Evolutionary conservation across 2,888 invertebrate species (phyloP).

Genomic region (Notodonta ziczac): DNA sequence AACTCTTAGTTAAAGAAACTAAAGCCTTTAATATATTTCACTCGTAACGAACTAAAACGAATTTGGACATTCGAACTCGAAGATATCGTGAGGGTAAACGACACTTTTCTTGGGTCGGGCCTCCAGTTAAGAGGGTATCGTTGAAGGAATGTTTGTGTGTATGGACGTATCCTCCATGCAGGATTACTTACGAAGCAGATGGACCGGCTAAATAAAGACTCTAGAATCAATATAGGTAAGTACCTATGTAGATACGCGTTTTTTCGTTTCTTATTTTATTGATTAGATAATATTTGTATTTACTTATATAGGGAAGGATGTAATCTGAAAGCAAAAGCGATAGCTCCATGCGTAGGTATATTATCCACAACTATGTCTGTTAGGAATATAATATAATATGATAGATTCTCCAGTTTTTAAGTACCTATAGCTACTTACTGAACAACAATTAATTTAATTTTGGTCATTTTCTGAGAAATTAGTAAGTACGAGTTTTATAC

Average conservation of each 20-base stretch:
- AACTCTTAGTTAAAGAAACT: no score
- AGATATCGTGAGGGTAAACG: conserved; percentile 54
- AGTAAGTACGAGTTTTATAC: no score
- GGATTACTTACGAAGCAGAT: conserved; percentile 41
- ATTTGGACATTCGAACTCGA: conserved; percentile 53
- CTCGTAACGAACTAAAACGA: conserved; percentile 55
- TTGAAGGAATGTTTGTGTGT: conserved; percentile 28
- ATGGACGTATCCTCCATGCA: conserved; percentile 31
- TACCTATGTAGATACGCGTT: conserved; percentile 17
- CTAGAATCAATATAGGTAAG: conserved; percentile 24
- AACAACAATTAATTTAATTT: no score
- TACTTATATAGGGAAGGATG: no score
- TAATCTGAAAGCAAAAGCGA: no score
- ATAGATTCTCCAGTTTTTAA: no score
- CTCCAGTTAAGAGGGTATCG: conserved; percentile 51
- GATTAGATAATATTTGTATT: no score
- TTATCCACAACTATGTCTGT: no score
- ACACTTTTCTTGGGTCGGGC: conserved; percentile 46
- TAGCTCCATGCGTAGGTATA: no score
- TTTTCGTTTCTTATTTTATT: not conserved
- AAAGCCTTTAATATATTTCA: conserved; percentile 48
- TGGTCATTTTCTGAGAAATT: no score
- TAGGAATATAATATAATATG: no score
- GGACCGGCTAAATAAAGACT: conserved; percentile 34
- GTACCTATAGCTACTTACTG: no score